These are phyloP conservation scores for Hirtodrosophila histrioides DNA, from an alignment of 2,888 invertebrate genomes.

Conservation along the genomic window DNA sequence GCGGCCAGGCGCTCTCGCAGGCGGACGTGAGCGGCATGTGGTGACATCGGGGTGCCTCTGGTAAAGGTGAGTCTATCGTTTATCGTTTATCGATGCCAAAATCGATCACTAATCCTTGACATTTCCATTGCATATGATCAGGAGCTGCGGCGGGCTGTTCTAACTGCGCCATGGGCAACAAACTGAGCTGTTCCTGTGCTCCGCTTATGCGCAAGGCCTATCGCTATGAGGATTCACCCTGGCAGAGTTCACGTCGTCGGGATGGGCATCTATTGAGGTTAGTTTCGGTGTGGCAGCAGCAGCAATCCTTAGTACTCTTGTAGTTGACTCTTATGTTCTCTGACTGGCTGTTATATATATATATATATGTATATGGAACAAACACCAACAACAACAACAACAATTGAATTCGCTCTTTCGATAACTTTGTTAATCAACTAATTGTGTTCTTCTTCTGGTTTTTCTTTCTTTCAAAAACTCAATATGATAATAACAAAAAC, in stretches of 20 bases:
- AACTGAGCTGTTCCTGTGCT: constrained; percentile 98
- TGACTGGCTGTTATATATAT: constrained; percentile 47
- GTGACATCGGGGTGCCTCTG: constrained; percentile 92
- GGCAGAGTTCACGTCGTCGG: constrained; percentile 93
- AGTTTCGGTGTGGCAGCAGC: constrained; percentile 23
- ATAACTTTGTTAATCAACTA: constrained; percentile 69
- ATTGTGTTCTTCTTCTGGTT: constrained; percentile 73
- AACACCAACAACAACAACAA: constrained; percentile 32
- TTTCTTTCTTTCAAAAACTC: constrained; percentile 62
- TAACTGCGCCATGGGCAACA: constrained; percentile 96
- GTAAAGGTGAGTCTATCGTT: constrained; percentile 82
- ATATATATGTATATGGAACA: constrained; percentile 14
- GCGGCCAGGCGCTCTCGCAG: constrained; percentile 89
- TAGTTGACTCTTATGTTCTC: constrained; percentile 43
- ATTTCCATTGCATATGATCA: constrained; percentile 30
- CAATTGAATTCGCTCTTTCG: constrained; percentile 68
- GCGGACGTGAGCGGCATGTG: constrained; percentile 89
- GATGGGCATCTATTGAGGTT: constrained; percentile 95
- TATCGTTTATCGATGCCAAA: background rate
- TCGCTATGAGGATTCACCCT: constrained; percentile 97
- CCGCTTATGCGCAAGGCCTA: constrained; percentile 98
- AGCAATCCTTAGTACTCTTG: constrained; percentile 15
- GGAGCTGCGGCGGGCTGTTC: constrained; percentile 84
- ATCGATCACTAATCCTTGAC: background rate
- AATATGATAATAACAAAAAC: constrained; percentile 26